Evolutionary conservation across 2,888 invertebrate species (phyloP).

Genomic region (Alentia gelatinosa): DNA sequence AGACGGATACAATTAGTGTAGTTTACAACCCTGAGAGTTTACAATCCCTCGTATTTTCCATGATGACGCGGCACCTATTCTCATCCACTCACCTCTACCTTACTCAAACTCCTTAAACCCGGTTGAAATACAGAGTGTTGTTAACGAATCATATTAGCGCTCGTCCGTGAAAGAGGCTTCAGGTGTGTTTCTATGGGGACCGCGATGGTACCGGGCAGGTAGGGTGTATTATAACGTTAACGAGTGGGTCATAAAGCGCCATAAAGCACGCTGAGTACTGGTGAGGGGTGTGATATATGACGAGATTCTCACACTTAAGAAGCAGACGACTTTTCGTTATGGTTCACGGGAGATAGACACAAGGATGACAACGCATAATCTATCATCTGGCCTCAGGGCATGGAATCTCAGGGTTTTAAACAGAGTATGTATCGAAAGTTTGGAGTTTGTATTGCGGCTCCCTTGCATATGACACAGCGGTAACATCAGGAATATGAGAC

Average conservation of each 20-base stretch:
- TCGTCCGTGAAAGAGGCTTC: not conserved
- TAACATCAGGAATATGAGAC: too few relatives aligned
- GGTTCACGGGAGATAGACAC: not conserved
- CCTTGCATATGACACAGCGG: too few relatives aligned
- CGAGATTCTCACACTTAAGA: not conserved
- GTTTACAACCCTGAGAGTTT: not conserved
- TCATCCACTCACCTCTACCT: not conserved
- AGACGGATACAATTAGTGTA: not conserved
- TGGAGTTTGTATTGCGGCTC: not conserved
- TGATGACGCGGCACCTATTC: not conserved
- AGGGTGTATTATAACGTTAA: not conserved
- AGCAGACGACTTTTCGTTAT: not conserved
- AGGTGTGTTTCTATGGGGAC: not conserved
- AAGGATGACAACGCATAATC: not conserved
- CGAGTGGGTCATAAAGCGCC: not conserved
- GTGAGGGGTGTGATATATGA: not conserved
- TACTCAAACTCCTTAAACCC: not conserved
- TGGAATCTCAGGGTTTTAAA: not conserved
- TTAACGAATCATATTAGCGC: not conserved
- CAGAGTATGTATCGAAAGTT: not conserved
- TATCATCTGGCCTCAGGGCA: not conserved
- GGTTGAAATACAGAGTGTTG: not conserved
- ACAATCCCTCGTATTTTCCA: not conserved
- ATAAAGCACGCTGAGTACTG: not conserved
- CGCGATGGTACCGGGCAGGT: not conserved